phyloP scores from a whole-genome alignment of 1,140 invertebrate species.

The Diorhabda carinulata region DNA sequence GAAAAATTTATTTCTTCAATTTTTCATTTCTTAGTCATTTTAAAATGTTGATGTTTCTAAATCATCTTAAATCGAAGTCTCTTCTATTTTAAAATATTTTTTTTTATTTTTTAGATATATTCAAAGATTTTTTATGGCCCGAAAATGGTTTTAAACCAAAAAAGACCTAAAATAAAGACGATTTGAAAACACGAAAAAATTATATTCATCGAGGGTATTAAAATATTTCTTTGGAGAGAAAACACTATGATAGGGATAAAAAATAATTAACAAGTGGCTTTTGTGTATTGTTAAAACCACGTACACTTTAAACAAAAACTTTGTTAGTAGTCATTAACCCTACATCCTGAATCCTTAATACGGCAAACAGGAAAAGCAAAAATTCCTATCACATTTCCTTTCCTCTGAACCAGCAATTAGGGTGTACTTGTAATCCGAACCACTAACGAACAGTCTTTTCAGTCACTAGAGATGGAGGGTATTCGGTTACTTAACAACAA shows the following conservation, averaged over 20 bases:
- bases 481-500: not conserved
- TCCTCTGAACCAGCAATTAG: constrained; percentile 8
- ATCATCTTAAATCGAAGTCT: too few species aligned
- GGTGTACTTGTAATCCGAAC: constrained; percentile 12
- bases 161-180: too few species aligned
- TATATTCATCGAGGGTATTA: too few species aligned
- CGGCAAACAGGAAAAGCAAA: constrained; percentile 9
- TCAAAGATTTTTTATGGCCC: too few species aligned
- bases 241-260: not conserved
- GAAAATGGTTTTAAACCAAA: too few species aligned
- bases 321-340: constrained; percentile 3
- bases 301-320: not conserved
- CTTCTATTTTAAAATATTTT: too few species aligned
- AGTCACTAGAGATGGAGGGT: not conserved
- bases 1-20: too few species aligned
- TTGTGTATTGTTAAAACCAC: not conserved
- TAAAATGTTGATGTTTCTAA: too few species aligned
- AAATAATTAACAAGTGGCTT: not conserved
- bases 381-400: constrained; percentile 9
- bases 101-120: too few species aligned
- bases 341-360: constrained; percentile 9
- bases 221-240: not conserved
- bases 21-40: too few species aligned
- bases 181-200: too few species aligned
- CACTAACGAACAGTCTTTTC: constrained; percentile 10